Percentiles rank a stretch among this genome's conserved stretches.
phyloP scores from a whole-genome alignment of 2,797 vertebrate genomes.

The Malacoraja senta region DNA sequence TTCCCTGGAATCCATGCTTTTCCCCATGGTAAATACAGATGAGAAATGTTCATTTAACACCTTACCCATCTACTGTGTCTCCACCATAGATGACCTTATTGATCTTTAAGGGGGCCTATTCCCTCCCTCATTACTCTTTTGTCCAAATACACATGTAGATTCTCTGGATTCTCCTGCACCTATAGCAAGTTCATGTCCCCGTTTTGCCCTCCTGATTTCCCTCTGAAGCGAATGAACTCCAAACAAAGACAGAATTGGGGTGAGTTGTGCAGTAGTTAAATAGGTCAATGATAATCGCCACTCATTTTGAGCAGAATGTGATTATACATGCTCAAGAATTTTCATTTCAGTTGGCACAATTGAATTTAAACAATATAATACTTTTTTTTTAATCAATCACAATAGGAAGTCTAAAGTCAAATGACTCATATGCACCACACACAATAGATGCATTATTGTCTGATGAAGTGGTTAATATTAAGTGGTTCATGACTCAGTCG shows the following conservation, averaged over 20 bases:
- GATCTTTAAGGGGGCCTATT: too few relatives aligned
- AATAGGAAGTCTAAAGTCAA: slow-evolving; percentile 10
- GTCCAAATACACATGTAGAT: too few relatives aligned
- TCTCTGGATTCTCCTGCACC: too few relatives aligned
- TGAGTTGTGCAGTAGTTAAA: neutral
- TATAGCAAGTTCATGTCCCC: too few relatives aligned
- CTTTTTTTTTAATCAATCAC: neutral
- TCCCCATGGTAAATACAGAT: too few relatives aligned
- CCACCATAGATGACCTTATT: too few relatives aligned
- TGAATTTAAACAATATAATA: slow-evolving; percentile 14
- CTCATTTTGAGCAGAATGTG: neutral
- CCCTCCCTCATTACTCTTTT: too few relatives aligned
- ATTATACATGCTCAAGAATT: neutral
- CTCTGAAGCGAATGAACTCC: neutral
- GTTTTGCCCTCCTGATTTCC: too few relatives aligned
- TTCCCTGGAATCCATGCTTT: too few relatives aligned
- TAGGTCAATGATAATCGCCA: neutral
- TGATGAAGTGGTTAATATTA: neutral
- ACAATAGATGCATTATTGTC: neutral
- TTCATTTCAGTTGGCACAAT: neutral
- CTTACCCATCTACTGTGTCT: too few relatives aligned
- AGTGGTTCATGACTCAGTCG: slow-evolving; percentile 14
- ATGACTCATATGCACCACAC: slow-evolving; percentile 6
- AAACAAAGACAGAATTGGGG: neutral
- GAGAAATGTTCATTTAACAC: too few relatives aligned